Conservation (phyloP, 2,113 vertebrate genomes). For the Erinaceus europaeus region DNA sequence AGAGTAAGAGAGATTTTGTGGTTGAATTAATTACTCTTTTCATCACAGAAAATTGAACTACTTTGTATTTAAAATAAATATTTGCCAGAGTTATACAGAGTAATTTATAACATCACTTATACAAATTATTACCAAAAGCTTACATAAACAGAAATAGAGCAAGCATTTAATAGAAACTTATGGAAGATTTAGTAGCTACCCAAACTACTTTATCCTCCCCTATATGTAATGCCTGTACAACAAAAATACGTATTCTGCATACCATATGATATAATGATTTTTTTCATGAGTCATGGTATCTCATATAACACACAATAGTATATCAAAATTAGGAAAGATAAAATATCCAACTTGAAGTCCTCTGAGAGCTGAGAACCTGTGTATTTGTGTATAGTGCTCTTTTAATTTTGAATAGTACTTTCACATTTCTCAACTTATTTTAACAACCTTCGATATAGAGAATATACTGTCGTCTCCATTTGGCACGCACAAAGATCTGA, state of each 20-base stretch:
- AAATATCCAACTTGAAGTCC: neutral
- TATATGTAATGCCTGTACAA: neutral
- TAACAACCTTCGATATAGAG: neutral
- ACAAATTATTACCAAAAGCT: constrained; percentile 50
- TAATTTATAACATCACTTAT: constrained; percentile 40
- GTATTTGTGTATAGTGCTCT: neutral
- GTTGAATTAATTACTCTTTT: constrained; percentile 72
- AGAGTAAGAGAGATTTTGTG: constrained; percentile 52
- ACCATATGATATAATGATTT: constrained; percentile 25
- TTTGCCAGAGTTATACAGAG: constrained; percentile 33
- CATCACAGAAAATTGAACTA: constrained; percentile 48
- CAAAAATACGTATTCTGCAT: neutral
- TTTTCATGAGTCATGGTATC: neutral
- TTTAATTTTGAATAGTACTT: constrained; percentile 24
- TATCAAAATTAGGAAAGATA: neutral
- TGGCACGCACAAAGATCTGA: neutral
- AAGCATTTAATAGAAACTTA: constrained; percentile 42
- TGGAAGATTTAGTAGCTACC: constrained; percentile 49
- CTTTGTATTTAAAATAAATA: constrained; percentile 57
- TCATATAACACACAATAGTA: neutral
- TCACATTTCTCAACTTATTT: neutral
- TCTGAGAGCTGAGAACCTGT: neutral
- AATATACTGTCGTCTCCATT: neutral
- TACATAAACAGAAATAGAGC: constrained; percentile 50
- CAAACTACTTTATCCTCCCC: constrained; percentile 32